Evolutionary conservation across 2,797 vertebrate species (phyloP), one percentile per base, ranked within the genome.

Genomic region (Falco novaeseelandiae): DNA sequence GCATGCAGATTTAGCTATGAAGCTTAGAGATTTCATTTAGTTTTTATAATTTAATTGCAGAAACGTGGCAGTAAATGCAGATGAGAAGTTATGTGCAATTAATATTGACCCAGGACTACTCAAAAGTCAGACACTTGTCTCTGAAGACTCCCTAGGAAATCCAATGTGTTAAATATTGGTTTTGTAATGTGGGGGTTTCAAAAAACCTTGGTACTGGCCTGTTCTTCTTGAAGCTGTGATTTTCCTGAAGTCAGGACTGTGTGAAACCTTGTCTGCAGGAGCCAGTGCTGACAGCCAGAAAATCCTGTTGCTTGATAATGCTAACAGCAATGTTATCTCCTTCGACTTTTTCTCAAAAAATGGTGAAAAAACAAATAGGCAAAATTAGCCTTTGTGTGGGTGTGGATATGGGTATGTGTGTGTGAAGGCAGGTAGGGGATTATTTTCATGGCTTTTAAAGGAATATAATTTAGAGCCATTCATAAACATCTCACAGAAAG

Each of bases 41-140:
- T 70, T 96, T 95, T 94, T 78, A 55, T 96, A 83, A 92, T 93
- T 96, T 96, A 94, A 94, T 90, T 95, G 93, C 4, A 2, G 61
- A 94, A 90, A 94, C 1, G 5, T 65, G 58, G 49, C 36, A 90
- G 55, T 76, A 93, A 92, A 91, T 91, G 72, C 77, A 95, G 80
- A 93, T 91, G 93, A 86, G 87, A 88, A 74, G 34, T 85, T 94
- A 86, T 26, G 23, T 36, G 69, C 89, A 78, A 93, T 95, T 95
- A 91, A 83, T 95, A 86, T 88, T 92, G 91, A 96, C 84, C 69
- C 30, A 88, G 51, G 54, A 72, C 69, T 51, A 65, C 46, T 94
- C 79, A 83, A 83, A 83, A 95, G 65, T 93, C 93, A 95, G 87
- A 66, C 36, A 51, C 22, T 73, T 80, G 15, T 89, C 89, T 92